Evolutionary conservation across 2,888 invertebrate genomes (phyloP), one percentile per base, ranked within the genome.

Genomic region (Caenorhabditis sp.): DNA sequence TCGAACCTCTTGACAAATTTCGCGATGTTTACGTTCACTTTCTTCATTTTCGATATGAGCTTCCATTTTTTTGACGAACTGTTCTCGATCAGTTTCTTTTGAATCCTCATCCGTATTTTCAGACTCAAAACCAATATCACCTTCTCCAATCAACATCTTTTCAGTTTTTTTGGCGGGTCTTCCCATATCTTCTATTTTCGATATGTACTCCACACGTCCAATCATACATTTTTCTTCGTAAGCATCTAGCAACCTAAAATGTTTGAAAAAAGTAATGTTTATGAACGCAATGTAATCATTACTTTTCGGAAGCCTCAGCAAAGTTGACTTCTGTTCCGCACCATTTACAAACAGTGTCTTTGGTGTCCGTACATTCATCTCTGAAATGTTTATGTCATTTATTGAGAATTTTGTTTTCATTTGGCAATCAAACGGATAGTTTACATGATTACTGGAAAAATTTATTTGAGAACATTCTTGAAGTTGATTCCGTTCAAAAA

Each of bases 301-400:
- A 47, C 47, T 47, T 18, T 47, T 47, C 47, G 5, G 47, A 6
- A 4, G 3, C n/a, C 18, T 47, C 47, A 4, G 18, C 47, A 47
- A 18, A n/a, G 47, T n/a, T n/a, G 18, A 47, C 8, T 5, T 47
- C 18, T 4, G 2, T 50, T 47, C 85, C 81, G 47, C 88, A 88
- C 87, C 86, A 88, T 37, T 85, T 86, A 68, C 88, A 88, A 2
- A 83, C 70, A 9, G 86, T 87, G 60, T 88, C 85, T 2, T 24
- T 55, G 24, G 67, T 56, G 8, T 24, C 22, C 5, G 80, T 28
- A 50, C 88, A 88, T 55, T 67, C 60, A 20, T 68, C 65, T 22
- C 84, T 84, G 56, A 44, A 82, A 18, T 40, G 6, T 5, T 15
- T 15, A 9, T 15, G 11, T 15, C 8, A 77, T 22, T 35, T 20